A percentile compares a stretch with the other conserved stretches of the same genome.
These are phyloP conservation scores for Subacronicta megacephala DNA, from an alignment of 2,888 invertebrate species.

Conservation along the genomic window DNA sequence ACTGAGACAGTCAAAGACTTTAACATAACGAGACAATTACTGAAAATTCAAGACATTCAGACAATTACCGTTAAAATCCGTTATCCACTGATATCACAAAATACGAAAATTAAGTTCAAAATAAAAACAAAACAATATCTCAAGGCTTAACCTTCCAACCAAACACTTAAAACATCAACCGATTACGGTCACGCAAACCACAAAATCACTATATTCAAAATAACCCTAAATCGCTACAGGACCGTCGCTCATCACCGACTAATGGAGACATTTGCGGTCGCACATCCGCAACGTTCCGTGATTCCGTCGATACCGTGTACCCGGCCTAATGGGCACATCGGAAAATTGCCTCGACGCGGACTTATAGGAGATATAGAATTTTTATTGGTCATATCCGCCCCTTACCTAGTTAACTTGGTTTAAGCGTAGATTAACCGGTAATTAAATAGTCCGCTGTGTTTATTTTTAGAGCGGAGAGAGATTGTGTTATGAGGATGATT, in stretches of 20 bases:
- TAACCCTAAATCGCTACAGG: slow-evolving; percentile 31
- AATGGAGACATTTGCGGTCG: slow-evolving; percentile 49
- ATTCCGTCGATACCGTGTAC: slow-evolving; percentile 28
- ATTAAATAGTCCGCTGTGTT: slow-evolving; percentile 40
- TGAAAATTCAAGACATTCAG: too few relatives aligned
- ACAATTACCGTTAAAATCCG: too few relatives aligned
- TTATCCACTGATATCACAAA: too few relatives aligned
- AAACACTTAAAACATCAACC: background rate
- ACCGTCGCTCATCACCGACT: slow-evolving; percentile 25
- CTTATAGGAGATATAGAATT: slow-evolving; percentile 47
- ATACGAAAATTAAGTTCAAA: too few relatives aligned
- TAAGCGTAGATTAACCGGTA: slow-evolving; percentile 35
- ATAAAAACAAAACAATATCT: background rate
- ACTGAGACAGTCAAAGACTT: too few relatives aligned
- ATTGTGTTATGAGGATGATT: slow-evolving; percentile 12
- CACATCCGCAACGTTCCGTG: slow-evolving; percentile 28
- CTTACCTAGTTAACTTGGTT: slow-evolving; percentile 30
- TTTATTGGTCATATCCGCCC: slow-evolving; percentile 49
- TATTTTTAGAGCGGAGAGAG: slow-evolving; percentile 32
- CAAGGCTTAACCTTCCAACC: background rate
- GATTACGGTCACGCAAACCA: slow-evolving; percentile 23
- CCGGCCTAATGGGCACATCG: slow-evolving; percentile 40
- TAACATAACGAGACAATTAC: too few relatives aligned
- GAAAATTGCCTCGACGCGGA: slow-evolving; percentile 51
- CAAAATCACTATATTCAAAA: slow-evolving; percentile 29